These are phyloP conservation scores for human DNA, from an alignment of 2,113 vertebrate species.

Conservation along the genomic window GRCh38 chr1:87519501-87520000, in stretches of 20 bases:
- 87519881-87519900: not conserved
- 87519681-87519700: conserved; percentile 16
- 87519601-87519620: not conserved
- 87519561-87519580: not conserved
- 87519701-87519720: not conserved
- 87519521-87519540: not conserved
- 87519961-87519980: not conserved
- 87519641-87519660: conserved; percentile 7
- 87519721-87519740: not conserved
- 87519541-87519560: not conserved
- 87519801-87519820: not conserved
- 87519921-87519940: not conserved
- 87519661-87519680: not conserved
- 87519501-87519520: not conserved
- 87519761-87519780: conserved; percentile 9
- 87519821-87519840: not conserved
- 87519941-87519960: not conserved
- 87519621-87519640: conserved; percentile 15
- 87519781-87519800: not conserved
- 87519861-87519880: not conserved
- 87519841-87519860: too few species aligned
- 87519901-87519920: not conserved
- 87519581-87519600: conserved; percentile 16
- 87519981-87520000: not conserved
- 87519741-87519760: not conserved